These are phyloP conservation scores for Trichonephila inaurata DNA, from an alignment of 1,140 invertebrate species.

Conservation along the genomic window DNA sequence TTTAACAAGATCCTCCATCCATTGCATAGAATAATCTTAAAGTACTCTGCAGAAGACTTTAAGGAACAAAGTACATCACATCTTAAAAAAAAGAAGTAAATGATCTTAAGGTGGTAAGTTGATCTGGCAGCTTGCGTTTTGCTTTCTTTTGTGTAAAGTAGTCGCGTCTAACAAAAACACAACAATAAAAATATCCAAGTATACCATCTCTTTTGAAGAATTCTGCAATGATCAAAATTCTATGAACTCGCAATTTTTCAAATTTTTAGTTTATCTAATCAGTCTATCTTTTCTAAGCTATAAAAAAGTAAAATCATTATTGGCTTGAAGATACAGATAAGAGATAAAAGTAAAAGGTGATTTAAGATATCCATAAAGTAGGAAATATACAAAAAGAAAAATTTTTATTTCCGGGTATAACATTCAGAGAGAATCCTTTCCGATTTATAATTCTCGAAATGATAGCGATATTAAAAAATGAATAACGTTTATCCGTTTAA, in stretches of 20 bases:
- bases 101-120: constrained; percentile 16
- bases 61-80: background rate
- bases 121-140: background rate
- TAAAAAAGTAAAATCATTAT: constrained; percentile 36
- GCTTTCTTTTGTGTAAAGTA: constrained; percentile 21
- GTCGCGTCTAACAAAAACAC: background rate
- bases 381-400: constrained; percentile 1
- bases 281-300: background rate
- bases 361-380: constrained; percentile 7
- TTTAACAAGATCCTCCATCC: constrained; percentile 48
- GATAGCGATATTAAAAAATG: constrained; percentile 17
- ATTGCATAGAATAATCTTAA: constrained; percentile 7
- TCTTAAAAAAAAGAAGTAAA: constrained; percentile 15
- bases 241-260: constrained; percentile 12
- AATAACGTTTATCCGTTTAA: constrained; percentile 8
- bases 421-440: background rate
- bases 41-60: background rate
- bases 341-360: constrained; percentile 28
- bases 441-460: constrained; percentile 23
- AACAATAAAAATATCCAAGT: background rate
- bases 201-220: constrained; percentile 4
- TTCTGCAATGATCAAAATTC: constrained; percentile 15
- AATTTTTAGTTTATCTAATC: constrained; percentile 7
- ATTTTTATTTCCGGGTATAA: background rate
- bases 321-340: constrained; percentile 43